Conservation (phyloP, 64 coral and sea anemone genomes). For the Cladopsammia gracilis region DNA sequence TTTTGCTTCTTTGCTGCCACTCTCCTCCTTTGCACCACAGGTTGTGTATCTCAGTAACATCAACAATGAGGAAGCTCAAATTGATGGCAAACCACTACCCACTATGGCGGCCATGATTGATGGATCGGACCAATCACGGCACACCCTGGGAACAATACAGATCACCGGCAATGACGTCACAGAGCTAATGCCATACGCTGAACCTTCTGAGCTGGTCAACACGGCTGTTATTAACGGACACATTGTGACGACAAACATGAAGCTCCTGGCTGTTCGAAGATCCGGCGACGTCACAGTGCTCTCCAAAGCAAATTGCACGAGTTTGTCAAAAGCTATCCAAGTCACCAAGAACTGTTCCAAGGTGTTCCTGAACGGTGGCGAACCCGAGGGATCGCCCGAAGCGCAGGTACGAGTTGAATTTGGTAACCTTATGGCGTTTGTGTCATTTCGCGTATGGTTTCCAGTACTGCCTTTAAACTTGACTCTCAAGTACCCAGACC, state of each 20-base stretch:
- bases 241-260: slow-evolving; percentile 30
- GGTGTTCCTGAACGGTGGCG: slow-evolving; percentile 49
- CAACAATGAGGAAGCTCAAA: slow-evolving; percentile 72
- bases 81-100: slow-evolving; percentile 41
- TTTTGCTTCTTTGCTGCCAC: not conserved
- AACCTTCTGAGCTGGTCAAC: slow-evolving; percentile 63
- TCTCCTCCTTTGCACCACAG: slow-evolving; percentile 1
- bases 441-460: slow-evolving; percentile 70
- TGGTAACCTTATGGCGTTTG: slow-evolving; percentile 2
- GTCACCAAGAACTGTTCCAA: slow-evolving; percentile 63
- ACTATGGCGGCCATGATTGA: slow-evolving; percentile 67
- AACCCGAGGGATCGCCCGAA: slow-evolving; percentile 26
- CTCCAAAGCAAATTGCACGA: slow-evolving; percentile 40
- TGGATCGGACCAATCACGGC: slow-evolving; percentile 32
- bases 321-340: slow-evolving; percentile 54
- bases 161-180: slow-evolving; percentile 13
- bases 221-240: slow-evolving; percentile 61
- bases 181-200: slow-evolving; percentile 46
- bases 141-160: slow-evolving; percentile 39
- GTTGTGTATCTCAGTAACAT: slow-evolving; percentile 55
- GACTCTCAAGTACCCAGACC: slow-evolving; percentile 24
- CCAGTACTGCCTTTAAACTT: slow-evolving; percentile 52
- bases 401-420: slow-evolving; percentile 37
- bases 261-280: slow-evolving; percentile 31
- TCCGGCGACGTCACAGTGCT: slow-evolving; percentile 47